phyloP scores from a whole-genome alignment of 2,113 vertebrate genomes.

The Atherinomorus stipes region DNA sequence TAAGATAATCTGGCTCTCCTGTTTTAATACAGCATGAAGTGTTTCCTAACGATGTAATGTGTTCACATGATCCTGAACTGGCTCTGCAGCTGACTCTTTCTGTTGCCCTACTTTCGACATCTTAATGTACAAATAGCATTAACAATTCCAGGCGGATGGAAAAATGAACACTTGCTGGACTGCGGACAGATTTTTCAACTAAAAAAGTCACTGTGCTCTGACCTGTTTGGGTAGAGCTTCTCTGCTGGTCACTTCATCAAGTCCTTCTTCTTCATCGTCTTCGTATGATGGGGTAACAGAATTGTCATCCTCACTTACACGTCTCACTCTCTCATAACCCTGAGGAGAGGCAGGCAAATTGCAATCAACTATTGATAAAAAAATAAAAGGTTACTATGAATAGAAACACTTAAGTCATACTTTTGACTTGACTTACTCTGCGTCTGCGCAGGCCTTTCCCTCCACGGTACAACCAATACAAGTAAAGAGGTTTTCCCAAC shows the following conservation, averaged over 20 bases:
- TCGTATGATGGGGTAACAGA: conserved; percentile 85
- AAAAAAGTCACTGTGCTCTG: conserved; percentile 22
- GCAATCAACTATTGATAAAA: not conserved
- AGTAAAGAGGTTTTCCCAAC: conserved; percentile 93
- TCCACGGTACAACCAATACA: conserved; percentile 92
- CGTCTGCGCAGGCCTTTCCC: conserved; percentile 86
- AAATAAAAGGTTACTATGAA: not conserved
- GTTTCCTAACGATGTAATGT: not conserved
- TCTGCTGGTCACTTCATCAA: conserved; percentile 77
- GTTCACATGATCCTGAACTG: conserved; percentile 11
- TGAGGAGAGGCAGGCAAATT: conserved; percentile 61
- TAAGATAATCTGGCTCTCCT: not conserved
- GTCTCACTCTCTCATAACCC: conserved; percentile 93
- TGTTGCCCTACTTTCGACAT: conserved; percentile 7
- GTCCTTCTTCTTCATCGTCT: conserved; percentile 90
- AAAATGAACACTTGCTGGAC: not conserved
- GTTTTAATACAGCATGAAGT: not conserved
- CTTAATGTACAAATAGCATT: conserved; percentile 12
- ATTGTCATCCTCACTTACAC: conserved; percentile 93
- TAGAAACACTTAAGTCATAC: too few species aligned
- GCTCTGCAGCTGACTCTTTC: conserved; percentile 8
- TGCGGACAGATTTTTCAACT: not conserved
- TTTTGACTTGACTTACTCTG: conserved; percentile 82
- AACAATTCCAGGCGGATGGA: not conserved
- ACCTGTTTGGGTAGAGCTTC: conserved; percentile 87